Evolutionary conservation across 1,140 invertebrate genomes (phyloP), one percentile per base, ranked within the genome.

Genomic region (Atta cephalotes): DNA sequence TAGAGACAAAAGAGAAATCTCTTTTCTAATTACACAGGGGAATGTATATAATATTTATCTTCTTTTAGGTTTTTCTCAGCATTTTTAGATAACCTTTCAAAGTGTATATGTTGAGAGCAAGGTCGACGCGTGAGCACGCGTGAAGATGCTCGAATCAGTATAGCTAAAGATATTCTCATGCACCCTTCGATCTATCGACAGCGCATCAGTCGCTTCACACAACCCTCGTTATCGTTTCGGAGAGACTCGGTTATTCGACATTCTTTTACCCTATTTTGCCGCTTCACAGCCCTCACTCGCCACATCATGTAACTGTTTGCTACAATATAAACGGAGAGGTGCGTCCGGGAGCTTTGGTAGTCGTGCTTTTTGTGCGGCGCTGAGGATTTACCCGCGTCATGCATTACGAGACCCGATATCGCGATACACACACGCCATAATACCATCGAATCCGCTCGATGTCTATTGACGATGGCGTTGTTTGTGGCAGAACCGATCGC

Each of bases 361-460:
- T 90, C 94, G 94, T 95, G 94, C 94, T 94, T 95, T 95, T 94
- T 95, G 93, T 92, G 84, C 89, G 90, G 86, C 90, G 87, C 62
- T 82, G 92, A 93, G 94, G 94, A 95, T 95, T 95, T 95, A 87
- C 88, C 77, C 79, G 72, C 91, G 81, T 92, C 88, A 91, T 88
- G 92, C 91, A 87, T 92, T 87, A 90, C 70, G 68, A 72, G 39
- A 63, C 66, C 89, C 89, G 88, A 93, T 93, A 93, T 93, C 92
- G 85, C 89, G 80, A 68, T 89, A 86, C 81, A 84, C 84, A 87
- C 86, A 18, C 79, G 85, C 80, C 86, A 62, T 88, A 87, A 86
- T 84, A 84, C 84, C 80, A 85, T 85, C 77, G 74, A 85, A 92
- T 91, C 86, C 82, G 70, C 82, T 89, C 71, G 70, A 84, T 84